Conservation (phyloP, 2,888 invertebrate genomes). For the Drosophila stalkeri region DNA sequence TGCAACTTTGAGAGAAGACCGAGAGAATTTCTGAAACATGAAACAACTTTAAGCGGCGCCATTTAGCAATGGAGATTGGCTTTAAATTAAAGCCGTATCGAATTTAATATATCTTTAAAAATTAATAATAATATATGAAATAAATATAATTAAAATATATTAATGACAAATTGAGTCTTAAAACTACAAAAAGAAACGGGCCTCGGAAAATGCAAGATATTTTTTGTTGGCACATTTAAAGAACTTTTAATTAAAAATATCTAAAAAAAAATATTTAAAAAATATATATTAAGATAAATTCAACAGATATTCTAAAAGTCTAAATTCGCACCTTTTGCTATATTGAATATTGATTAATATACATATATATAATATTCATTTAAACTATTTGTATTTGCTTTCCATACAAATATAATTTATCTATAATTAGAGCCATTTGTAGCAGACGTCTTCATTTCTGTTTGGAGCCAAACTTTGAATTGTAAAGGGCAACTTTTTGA, state of each 20-base stretch:
- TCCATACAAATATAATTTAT: neutral
- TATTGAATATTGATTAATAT: too few species aligned
- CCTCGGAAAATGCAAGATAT: too few species aligned
- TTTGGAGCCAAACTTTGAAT: neutral
- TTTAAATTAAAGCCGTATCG: neutral
- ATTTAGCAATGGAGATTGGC: neutral
- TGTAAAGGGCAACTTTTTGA: slow-evolving; percentile 46
- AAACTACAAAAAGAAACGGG: too few species aligned
- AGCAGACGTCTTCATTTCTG: neutral
- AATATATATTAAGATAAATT: too few species aligned
- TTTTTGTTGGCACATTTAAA: too few species aligned
- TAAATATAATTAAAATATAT: too few species aligned
- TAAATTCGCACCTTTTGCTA: too few species aligned
- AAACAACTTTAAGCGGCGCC: slow-evolving; percentile 3
- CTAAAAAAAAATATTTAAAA: too few species aligned
- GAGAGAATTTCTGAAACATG: neutral
- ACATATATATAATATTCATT: neutral
- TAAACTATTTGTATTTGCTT: neutral
- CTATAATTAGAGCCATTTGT: neutral
- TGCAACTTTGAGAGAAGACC: neutral
- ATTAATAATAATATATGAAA: neutral
- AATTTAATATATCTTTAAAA: neutral
- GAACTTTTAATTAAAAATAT: too few species aligned
- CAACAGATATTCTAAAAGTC: too few species aligned
- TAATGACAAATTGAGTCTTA: too few species aligned